Base-by-base conservation (phyloP, 2,888 invertebrate species). In the Phoronis australis region DNA sequence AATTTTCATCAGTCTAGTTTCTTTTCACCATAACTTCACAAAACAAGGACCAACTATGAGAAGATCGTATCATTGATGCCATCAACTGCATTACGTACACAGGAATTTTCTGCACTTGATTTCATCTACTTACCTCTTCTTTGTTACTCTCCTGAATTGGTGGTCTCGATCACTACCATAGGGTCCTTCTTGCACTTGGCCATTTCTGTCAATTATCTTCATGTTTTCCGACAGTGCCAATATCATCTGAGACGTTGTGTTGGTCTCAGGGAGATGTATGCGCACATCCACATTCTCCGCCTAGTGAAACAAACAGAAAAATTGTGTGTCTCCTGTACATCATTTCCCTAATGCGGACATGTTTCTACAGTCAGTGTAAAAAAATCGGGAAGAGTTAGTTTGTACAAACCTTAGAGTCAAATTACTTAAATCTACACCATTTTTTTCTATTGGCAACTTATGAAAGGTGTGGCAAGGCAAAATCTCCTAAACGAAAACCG, bases 281-380 rank as follows among this genome's bases (percentile, higher is more conserved):
- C 88, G 86, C 75, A 93, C 83, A 76, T 93, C 93, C 44, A 93
- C 86, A 47, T 90, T 90, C 80, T 95, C 94, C 3, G 93, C 94
- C 83, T 83, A 61, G 25, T 56, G 9, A 31, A 12, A 31, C n/a
- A n/a, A n/a, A 40, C 6, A 39, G 41, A 42, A 31, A 37, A 27
- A 9, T 15, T 20, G 6, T 26, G 42, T 35, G 35, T n/a, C n/a
- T 12, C 9, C 9, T n/a, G n/a, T n/a, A n/a, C n/a, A n/a, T n/a
- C n/a, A n/a, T n/a, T n/a, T n/a, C n/a, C n/a, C n/a, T n/a, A 35
- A 35, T n/a, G 9, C 9, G 35, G 35, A 9, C 35, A 35, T 35
- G 9, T 35, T n/a, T n/a, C n/a, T n/a, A 35, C 9, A 35, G n/a
- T 35, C 9, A 35, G 35, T 35, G n/a, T 35, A 12, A 9, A 35